These are phyloP conservation scores for Odocoileus hemionus DNA, from an alignment of 2,113 vertebrate genomes.

Conservation along the genomic window DNA sequence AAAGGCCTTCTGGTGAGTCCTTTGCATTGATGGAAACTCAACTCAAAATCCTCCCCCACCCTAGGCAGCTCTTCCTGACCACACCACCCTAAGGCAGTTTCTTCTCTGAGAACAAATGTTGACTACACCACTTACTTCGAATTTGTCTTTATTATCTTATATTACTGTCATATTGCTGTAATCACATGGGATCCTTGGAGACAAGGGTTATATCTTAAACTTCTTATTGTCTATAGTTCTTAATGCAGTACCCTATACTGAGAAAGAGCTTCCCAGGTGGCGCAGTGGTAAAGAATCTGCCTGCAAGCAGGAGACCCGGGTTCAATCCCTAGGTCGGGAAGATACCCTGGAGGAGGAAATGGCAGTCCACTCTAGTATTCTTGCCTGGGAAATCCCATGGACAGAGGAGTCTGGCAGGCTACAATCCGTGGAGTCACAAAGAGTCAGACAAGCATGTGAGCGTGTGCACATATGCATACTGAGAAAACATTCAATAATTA, in stretches of 20 bases:
- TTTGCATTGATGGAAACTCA: conserved; percentile 6
- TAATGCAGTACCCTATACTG: neutral
- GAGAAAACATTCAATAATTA: neutral
- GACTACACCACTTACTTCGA: neutral
- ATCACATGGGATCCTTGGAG: neutral
- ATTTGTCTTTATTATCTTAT: neutral
- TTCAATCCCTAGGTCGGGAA: neutral
- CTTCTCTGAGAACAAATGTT: neutral
- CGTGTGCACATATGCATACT: neutral
- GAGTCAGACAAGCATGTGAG: neutral
- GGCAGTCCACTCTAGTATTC: neutral
- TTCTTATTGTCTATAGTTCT: neutral
- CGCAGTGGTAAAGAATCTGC: neutral
- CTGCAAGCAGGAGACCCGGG: neutral
- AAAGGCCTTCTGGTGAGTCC: neutral
- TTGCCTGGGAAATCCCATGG: neutral
- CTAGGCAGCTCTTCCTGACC: neutral
- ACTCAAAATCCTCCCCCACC: neutral
- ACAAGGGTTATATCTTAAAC: neutral
- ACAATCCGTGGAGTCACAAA: neutral
- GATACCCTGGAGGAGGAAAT: neutral
- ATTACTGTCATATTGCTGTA: neutral
- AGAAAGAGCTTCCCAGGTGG: neutral
- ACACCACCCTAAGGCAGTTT: neutral
- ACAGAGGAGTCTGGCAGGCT: neutral